Evolutionary conservation across 2,888 invertebrate genomes (phyloP).

Genomic region (Synanthedon vespiformis): DNA sequence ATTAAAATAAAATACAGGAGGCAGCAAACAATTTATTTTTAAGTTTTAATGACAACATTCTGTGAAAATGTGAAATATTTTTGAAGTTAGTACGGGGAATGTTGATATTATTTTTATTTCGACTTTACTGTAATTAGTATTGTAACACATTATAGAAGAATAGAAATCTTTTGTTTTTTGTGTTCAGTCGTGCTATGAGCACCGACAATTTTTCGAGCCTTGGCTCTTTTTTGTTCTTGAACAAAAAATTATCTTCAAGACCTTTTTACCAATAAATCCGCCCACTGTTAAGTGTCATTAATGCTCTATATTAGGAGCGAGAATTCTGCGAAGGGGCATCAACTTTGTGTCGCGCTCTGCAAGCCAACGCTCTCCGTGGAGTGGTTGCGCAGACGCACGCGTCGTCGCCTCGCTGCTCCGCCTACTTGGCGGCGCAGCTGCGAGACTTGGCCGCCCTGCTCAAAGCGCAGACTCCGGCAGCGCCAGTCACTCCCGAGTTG

Average conservation of each 20-base stretch:
- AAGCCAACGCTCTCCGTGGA: constrained; percentile 74
- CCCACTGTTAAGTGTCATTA: no score
- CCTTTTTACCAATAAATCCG: no score
- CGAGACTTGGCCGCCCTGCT: constrained; percentile 48
- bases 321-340: constrained; percentile 86
- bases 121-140: no score
- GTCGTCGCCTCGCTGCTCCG: constrained; percentile 82
- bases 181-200: no score
- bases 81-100: no score
- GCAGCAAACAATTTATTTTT: background rate
- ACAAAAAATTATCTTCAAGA: no score
- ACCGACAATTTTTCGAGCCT: no score
- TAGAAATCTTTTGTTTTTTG: no score
- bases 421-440: constrained; percentile 77
- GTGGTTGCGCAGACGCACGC: constrained; percentile 84
- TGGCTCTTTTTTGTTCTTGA: no score
- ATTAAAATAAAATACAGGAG: no score
- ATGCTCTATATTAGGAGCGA: constrained; percentile 75
- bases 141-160: no score
- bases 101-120: no score
- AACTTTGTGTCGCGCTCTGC: constrained; percentile 77
- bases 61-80: background rate
- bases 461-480: constrained; percentile 38
- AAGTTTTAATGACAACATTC: background rate
- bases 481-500: constrained; percentile 47